Conservation (phyloP, 2,797 vertebrate genomes). For the Pogonophryne albipinna region DNA sequence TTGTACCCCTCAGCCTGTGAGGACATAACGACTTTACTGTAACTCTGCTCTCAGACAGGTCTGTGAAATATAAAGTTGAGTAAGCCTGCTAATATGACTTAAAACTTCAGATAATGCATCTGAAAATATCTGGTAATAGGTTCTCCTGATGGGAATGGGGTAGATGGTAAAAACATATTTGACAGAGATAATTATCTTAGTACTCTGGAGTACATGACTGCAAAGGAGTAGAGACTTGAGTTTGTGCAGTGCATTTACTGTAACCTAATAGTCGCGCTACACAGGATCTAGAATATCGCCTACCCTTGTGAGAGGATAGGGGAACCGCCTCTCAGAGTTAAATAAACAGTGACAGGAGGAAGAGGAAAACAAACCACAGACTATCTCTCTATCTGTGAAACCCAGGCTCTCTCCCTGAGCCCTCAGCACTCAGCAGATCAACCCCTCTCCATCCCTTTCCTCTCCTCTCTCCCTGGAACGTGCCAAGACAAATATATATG, state of each 20-base stretch:
- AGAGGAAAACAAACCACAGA: constrained; percentile 71
- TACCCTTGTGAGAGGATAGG: constrained; percentile 52
- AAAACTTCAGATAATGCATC: constrained; percentile 32
- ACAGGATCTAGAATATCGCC: constrained; percentile 55
- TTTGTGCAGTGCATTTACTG: constrained; percentile 56
- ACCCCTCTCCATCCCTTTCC: constrained; percentile 65
- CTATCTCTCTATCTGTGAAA: constrained; percentile 76
- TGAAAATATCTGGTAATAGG: constrained; percentile 45
- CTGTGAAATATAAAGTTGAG: constrained; percentile 26
- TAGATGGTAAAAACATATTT: constrained; percentile 47
- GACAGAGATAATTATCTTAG: constrained; percentile 43
- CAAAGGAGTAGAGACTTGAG: constrained; percentile 33
- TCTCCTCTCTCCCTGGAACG: constrained; percentile 47
- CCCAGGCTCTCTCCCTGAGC: constrained; percentile 87
- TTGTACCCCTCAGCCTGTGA: constrained; percentile 9
- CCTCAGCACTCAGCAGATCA: constrained; percentile 82
- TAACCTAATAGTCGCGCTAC: constrained; percentile 54
- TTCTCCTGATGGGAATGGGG: constrained; percentile 39
- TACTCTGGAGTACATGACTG: constrained; percentile 26
- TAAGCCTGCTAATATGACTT: constrained; percentile 24
- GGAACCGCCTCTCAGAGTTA: constrained; percentile 59
- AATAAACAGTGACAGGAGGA: constrained; percentile 74
- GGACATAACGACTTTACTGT: constrained; percentile 18
- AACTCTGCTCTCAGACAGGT: constrained; percentile 26
- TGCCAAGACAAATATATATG: constrained; percentile 70